phyloP scores from a whole-genome alignment of 2,113 vertebrate species.

The Leucoraja erinaceus region DNA sequence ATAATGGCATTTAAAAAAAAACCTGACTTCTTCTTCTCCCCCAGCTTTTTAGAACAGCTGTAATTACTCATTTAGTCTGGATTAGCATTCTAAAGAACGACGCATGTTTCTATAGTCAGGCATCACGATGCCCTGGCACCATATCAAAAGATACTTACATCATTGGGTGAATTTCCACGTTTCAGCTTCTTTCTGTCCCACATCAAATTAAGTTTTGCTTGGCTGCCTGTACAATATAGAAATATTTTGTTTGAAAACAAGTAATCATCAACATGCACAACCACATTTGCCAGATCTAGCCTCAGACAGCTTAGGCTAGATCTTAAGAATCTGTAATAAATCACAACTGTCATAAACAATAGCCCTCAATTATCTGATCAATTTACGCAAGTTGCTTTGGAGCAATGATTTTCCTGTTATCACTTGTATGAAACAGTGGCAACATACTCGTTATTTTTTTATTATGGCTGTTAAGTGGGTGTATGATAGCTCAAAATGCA shows the following conservation, averaged over 20 bases:
- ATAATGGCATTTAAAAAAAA: not conserved
- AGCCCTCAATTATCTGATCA: not conserved
- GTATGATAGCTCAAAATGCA: not conserved
- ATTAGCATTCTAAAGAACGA: slow-evolving; percentile 50
- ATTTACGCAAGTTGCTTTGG: not conserved
- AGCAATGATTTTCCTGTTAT: not conserved
- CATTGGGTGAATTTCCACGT: slow-evolving; percentile 42
- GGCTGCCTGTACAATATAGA: not conserved
- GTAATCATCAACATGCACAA: not conserved
- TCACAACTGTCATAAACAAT: slow-evolving; percentile 4
- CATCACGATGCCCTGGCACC: slow-evolving; percentile 39
- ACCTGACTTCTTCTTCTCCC: not conserved
- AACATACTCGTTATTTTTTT: too few species aligned
- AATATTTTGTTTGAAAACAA: not conserved
- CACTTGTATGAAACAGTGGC: not conserved
- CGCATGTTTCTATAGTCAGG: slow-evolving; percentile 49
- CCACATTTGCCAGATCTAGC: not conserved
- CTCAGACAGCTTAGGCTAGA: not conserved
- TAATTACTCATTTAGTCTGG: slow-evolving; percentile 45
- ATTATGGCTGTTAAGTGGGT: not conserved
- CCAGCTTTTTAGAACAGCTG: slow-evolving; percentile 43
- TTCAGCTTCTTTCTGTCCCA: slow-evolving; percentile 40
- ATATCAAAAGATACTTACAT: slow-evolving; percentile 46
- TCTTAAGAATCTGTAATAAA: not conserved
- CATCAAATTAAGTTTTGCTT: not conserved